Conservation (phyloP, 2,888 invertebrate genomes). For the Lordiphosa fenestrarum region DNA sequence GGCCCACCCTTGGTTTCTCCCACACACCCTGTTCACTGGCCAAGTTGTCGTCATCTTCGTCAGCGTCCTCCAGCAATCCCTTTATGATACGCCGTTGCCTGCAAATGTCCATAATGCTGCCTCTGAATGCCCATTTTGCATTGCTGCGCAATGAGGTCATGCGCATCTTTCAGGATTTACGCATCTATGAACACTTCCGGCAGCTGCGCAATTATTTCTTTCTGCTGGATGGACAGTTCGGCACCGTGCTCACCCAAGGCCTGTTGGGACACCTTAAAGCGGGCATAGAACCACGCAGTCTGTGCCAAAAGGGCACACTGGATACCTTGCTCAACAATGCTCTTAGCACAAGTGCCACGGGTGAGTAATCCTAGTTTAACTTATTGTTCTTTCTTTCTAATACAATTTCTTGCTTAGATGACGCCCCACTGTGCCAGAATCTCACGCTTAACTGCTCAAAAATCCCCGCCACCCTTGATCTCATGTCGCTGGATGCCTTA, state of each 20-base stretch:
- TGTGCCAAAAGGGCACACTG: slow-evolving; percentile 86
- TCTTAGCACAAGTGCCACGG: slow-evolving; percentile 84
- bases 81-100: slow-evolving; percentile 80
- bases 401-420: not conserved
- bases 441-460: slow-evolving; percentile 82
- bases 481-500: slow-evolving; percentile 85
- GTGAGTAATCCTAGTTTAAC: slow-evolving; percentile 64
- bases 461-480: slow-evolving; percentile 84
- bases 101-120: slow-evolving; percentile 85
- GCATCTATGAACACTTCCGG: slow-evolving; percentile 84
- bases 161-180: slow-evolving; percentile 85
- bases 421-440: slow-evolving; percentile 73
- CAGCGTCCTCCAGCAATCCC: slow-evolving; percentile 21
- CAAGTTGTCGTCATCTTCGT: too few species aligned
- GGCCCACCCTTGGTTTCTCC: slow-evolving; percentile 4
- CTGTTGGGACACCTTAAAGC: slow-evolving; percentile 85
- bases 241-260: slow-evolving; percentile 86
- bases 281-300: slow-evolving; percentile 84
- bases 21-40: too few species aligned
- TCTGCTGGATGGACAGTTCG: slow-evolving; percentile 90
- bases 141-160: slow-evolving; percentile 87
- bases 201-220: slow-evolving; percentile 90
- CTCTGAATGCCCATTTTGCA: slow-evolving; percentile 85
- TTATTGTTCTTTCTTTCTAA: too few species aligned
- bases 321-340: slow-evolving; percentile 87